These are phyloP conservation scores for Heliothis virescens DNA, from an alignment of 1,140 invertebrate genomes.

Conservation along the genomic window DNA sequence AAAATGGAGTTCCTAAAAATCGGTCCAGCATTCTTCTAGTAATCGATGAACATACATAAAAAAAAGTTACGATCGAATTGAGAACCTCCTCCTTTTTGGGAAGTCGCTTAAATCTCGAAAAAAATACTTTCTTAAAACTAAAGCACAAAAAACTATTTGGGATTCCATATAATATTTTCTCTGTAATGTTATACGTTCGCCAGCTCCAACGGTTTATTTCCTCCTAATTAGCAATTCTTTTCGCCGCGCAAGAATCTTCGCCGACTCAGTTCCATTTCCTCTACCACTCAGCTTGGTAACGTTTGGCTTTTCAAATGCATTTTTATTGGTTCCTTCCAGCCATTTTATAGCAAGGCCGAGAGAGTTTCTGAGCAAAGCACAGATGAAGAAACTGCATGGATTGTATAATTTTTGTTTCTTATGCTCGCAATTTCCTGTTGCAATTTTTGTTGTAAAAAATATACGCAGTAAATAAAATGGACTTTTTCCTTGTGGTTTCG, in stretches of 20 bases:
- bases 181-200: background rate
- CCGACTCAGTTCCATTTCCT: slow-evolving; percentile 33
- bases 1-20: background rate
- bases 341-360: background rate
- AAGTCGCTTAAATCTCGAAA: too few relatives aligned
- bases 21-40: too few relatives aligned
- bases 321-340: slow-evolving; percentile 32
- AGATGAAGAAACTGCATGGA: background rate
- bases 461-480: background rate
- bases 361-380: slow-evolving; percentile 3
- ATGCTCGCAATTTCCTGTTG: background rate
- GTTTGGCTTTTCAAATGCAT: slow-evolving; percentile 27
- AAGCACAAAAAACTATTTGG: too few relatives aligned
- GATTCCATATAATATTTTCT: too few relatives aligned
- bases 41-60: too few relatives aligned
- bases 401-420: slow-evolving; percentile 3
- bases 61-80: too few relatives aligned
- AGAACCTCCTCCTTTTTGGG: too few relatives aligned
- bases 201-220: slow-evolving; percentile 28
- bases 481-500: background rate
- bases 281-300: background rate
- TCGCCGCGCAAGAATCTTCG: slow-evolving; percentile 18
- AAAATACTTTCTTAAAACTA: background rate
- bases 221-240: slow-evolving; percentile 44
- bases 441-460: too few relatives aligned